phyloP scores from a whole-genome alignment of 2,113 vertebrate species.

The Ellobius talpinus region DNA sequence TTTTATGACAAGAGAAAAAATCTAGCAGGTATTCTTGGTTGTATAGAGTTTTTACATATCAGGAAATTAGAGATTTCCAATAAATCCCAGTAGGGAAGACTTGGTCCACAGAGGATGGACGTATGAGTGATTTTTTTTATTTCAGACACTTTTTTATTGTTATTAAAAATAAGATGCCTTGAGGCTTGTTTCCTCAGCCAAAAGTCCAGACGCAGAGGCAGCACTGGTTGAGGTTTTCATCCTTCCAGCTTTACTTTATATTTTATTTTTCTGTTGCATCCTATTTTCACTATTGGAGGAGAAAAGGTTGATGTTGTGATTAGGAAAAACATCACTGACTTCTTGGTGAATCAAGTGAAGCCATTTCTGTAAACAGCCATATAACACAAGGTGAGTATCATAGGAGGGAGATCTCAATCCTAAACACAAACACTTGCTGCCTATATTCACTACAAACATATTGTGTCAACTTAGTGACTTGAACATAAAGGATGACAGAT shows the following conservation, averaged over 20 bases:
- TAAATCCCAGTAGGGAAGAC: conserved; percentile 20
- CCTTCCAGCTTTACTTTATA: background rate
- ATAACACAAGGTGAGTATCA: conserved; percentile 39
- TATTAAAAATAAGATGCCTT: conserved; percentile 40
- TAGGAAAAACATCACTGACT: background rate
- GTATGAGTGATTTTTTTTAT: background rate
- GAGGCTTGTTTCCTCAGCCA: conserved; percentile 43
- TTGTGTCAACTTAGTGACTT: conserved; percentile 21
- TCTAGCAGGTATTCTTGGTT: background rate
- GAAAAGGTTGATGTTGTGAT: background rate
- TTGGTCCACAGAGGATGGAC: conserved; percentile 20
- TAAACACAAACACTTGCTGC: conserved; percentile 26
- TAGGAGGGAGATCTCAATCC: background rate
- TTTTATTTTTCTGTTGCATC: background rate
- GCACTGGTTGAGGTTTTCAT: conserved; percentile 8
- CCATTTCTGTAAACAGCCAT: conserved; percentile 34
- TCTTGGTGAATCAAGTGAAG: conserved; percentile 1
- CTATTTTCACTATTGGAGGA: background rate
- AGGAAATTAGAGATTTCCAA: conserved; percentile 32
- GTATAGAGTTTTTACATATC: background rate
- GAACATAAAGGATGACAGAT: background rate
- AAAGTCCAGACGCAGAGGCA: conserved; percentile 47
- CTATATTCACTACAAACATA: background rate
- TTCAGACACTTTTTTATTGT: too few species aligned
- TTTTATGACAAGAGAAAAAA: conserved; percentile 33